Evolutionary conservation across 2,113 vertebrate genomes (phyloP), one percentile per base, ranked within the genome.

Genomic region (Callipepla californica): DNA sequence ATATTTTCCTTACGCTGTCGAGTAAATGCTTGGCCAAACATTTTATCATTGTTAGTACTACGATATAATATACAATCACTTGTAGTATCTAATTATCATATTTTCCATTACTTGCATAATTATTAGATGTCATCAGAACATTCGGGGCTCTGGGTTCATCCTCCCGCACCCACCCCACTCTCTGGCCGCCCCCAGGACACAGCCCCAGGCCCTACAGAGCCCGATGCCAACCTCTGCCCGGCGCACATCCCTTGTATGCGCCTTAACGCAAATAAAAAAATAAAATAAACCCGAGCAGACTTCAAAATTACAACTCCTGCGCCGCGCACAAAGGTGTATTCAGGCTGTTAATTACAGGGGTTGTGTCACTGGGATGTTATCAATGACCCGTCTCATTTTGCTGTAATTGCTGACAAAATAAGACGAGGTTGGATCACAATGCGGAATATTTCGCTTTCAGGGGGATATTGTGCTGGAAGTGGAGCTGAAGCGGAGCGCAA

Each of bases 311-410:
- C 92, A 96, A 96, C 92, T 97, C 96, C 87, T 92, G 83, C 88
- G 88, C 78, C 81, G 94, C 2, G 81, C 77, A 74, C 96, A 70
- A 96, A 97, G 96, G 96, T 97, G 95, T 94, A 95, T 97, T 97
- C 94, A 97, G 89, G 77, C 88, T 83, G 93, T 91, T 97, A 98
- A 97, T 97, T 97, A 96, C 42, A 59, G 94, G 74, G 77, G 8
- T 80, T 94, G 91, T 97, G 92, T 94, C 92, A 93, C 69, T 96
- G 96, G 94, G 96, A 96, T 93, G 95, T 96, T 97, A 95, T 90
- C 97, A 94, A 97, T 97, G 93, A 97, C 95, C 96, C 87, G 40
- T 93, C 97, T 96, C 91, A 96, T 97, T 97, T 96, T 94, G 89
- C 80, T 88, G 66, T 94, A 97, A 97, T 97, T 97, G 92, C 96